Conservation (phyloP, 2,113 vertebrate genomes). For the Tyto alba region DNA sequence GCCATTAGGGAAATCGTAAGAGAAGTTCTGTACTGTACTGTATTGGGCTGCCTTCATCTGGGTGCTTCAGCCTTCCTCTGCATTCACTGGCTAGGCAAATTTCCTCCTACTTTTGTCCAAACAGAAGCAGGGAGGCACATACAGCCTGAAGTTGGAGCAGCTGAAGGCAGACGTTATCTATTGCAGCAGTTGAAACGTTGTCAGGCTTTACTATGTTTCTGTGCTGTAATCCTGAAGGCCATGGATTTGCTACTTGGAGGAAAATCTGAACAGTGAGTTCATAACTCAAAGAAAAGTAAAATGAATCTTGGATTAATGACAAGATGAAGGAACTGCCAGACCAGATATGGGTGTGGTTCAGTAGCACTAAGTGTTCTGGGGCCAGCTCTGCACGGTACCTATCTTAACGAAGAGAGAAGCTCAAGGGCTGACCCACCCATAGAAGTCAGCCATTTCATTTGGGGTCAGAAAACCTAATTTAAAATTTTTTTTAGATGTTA, state of each 20-base stretch:
- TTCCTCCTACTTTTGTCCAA: neutral
- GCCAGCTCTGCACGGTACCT: neutral
- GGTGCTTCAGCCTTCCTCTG: neutral
- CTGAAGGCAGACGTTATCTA: neutral
- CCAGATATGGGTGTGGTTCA: neutral
- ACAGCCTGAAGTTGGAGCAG: neutral
- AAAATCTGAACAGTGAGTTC: conserved; percentile 20
- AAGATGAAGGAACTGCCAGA: neutral
- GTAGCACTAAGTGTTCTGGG: neutral
- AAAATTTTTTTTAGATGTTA: neutral
- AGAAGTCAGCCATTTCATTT: neutral
- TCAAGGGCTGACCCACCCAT: neutral
- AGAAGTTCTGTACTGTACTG: neutral
- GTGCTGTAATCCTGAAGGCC: neutral
- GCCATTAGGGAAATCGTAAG: neutral
- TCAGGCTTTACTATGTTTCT: neutral
- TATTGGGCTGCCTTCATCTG: neutral
- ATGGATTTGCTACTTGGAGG: neutral
- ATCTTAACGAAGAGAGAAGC: neutral
- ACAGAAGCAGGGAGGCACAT: neutral
- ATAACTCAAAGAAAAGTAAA: conserved; percentile 24
- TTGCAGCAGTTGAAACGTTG: neutral
- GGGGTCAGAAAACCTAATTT: neutral
- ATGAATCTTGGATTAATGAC: neutral
- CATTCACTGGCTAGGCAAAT: neutral